phyloP scores from a whole-genome alignment of 2,888 invertebrate genomes.

The Dasypogon diadema region DNA sequence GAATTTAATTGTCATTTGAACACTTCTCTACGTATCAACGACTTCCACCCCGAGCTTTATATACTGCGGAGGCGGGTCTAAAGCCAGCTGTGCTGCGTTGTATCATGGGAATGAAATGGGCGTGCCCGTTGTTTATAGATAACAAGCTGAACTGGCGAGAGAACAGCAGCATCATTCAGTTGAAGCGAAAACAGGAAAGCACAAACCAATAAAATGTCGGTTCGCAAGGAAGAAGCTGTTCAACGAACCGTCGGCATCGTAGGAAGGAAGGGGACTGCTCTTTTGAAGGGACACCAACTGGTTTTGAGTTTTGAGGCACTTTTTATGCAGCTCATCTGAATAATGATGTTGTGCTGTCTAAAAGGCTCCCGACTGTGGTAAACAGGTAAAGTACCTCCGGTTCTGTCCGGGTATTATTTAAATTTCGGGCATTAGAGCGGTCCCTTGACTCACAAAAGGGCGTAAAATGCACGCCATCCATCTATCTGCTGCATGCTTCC shows the following conservation, averaged over 20 bases:
- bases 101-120: not conserved
- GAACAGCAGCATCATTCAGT: not conserved
- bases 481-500: not conserved
- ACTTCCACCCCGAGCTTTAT: not conserved
- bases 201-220: conserved; percentile 1
- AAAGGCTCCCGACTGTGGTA: not conserved
- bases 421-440: not conserved
- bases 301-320: not conserved
- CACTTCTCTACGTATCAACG: not conserved
- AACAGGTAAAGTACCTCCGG: not conserved
- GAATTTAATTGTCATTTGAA: not conserved
- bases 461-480: not conserved
- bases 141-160: not conserved
- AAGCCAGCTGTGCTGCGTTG: not conserved
- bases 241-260: not conserved
- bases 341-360: not conserved
- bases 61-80: not conserved
- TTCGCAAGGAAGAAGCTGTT: not conserved
- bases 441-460: not conserved
- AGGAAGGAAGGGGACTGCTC: not conserved
- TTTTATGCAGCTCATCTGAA: not conserved
- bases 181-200: not conserved
- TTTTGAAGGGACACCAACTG: not conserved
- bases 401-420: not conserved
- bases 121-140: not conserved